These are phyloP conservation scores for Phthorimaea operculella DNA, from an alignment of 1,140 invertebrate genomes.

Conservation along the genomic window DNA sequence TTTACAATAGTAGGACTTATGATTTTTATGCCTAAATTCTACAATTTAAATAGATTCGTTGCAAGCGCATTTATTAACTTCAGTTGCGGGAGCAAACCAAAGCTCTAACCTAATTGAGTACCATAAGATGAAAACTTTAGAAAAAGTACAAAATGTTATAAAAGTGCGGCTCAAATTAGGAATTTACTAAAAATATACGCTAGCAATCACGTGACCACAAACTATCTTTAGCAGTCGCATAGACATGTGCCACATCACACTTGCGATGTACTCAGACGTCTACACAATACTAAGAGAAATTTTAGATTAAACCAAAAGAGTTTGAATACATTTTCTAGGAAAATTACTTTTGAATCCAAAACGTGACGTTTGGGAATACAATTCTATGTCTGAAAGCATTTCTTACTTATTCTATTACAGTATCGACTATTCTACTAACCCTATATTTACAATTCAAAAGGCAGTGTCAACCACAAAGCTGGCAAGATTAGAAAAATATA, in stretches of 20 bases:
- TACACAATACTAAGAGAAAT: constrained; percentile 31
- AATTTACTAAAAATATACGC: neutral
- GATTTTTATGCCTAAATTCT: constrained; percentile 27
- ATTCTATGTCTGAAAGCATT: neutral
- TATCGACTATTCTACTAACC: constrained; percentile 13
- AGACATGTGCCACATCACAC: constrained; percentile 61
- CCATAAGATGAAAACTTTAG: neutral
- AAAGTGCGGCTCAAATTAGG: neutral
- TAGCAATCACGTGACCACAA: neutral
- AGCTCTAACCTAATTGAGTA: constrained; percentile 19
- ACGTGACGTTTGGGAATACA: neutral
- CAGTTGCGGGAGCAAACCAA: constrained; percentile 33
- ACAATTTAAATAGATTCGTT: constrained; percentile 42
- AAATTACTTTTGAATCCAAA: neutral
- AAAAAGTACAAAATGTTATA: constrained; percentile 3
- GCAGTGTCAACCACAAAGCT: constrained; percentile 63
- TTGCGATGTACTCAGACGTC: constrained; percentile 58
- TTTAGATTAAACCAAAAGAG: neutral
- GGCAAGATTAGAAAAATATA: constrained; percentile 57
- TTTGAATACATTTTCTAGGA: neutral
- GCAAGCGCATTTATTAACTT: constrained; percentile 39
- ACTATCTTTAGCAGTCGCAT: constrained; percentile 33
- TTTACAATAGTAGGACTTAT: constrained; percentile 56
- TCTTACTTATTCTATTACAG: constrained; percentile 6
- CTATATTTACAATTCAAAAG: constrained; percentile 62